These are phyloP conservation scores for Rhabdomys dilectus DNA, from an alignment of 2,113 vertebrate genomes.

Conservation along the genomic window DNA sequence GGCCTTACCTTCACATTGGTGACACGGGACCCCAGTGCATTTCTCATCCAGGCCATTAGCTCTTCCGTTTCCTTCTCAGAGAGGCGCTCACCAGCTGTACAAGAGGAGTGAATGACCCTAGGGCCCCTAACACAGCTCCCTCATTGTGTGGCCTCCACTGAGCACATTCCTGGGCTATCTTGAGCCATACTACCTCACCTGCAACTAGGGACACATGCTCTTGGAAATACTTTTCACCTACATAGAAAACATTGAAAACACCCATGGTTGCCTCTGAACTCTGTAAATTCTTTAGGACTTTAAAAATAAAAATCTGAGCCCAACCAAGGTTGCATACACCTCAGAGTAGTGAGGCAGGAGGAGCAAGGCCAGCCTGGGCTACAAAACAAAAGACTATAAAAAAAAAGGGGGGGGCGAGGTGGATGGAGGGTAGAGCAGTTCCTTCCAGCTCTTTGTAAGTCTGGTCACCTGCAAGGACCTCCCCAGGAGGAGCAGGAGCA, in stretches of 20 bases:
- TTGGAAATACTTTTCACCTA: neutral
- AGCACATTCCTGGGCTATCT: neutral
- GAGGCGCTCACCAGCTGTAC: slow-evolving; percentile 90
- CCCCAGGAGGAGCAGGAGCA: neutral
- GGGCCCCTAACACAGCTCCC: too few species aligned
- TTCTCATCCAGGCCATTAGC: slow-evolving; percentile 97
- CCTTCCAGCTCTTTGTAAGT: neutral
- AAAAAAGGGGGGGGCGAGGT: neutral
- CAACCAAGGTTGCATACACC: neutral
- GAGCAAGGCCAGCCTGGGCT: neutral
- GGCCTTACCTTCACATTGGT: slow-evolving; percentile 92
- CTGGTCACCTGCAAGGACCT: too few species aligned
- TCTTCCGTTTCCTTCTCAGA: slow-evolving; percentile 92
- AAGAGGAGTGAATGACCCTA: neutral
- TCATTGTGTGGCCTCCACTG: neutral
- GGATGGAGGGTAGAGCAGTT: too few species aligned
- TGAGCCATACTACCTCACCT: neutral
- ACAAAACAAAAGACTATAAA: neutral
- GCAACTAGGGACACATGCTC: neutral
- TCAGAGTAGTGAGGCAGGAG: neutral
- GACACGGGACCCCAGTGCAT: slow-evolving; percentile 91
- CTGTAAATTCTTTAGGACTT: neutral
- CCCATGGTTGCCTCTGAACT: neutral
- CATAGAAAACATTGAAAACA: neutral
- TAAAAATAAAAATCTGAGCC: neutral